phyloP scores from a whole-genome alignment of 2,113 vertebrate species.

The Sitta europaea region DNA sequence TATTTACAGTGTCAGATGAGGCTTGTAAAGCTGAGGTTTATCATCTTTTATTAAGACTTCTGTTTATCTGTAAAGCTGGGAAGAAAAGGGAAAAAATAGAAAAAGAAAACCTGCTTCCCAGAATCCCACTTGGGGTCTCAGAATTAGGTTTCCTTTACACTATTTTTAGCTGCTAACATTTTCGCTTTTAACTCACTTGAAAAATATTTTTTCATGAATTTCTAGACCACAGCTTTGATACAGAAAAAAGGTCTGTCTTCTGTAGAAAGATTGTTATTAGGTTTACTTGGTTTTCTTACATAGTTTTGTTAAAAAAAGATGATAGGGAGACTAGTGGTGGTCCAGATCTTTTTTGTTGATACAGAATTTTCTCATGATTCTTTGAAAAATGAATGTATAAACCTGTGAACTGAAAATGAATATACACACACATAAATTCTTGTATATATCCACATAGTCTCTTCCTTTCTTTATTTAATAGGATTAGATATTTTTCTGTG shows the following conservation, averaged over 20 bases:
- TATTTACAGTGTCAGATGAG: neutral
- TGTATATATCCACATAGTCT: neutral
- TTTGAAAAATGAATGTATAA: neutral
- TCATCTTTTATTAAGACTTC: neutral
- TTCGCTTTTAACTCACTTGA: neutral
- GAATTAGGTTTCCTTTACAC: neutral
- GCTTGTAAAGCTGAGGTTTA: neutral
- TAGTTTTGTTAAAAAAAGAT: neutral
- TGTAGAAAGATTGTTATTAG: neutral
- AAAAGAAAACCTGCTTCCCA: neutral
- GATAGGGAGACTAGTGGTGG: neutral
- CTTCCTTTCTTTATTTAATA: constrained; percentile 29
- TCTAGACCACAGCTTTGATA: neutral
- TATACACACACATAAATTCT: neutral
- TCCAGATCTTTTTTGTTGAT: neutral
- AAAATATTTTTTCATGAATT: neutral
- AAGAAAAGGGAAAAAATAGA: neutral
- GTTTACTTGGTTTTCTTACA: neutral
- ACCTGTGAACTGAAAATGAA: neutral
- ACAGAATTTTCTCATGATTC: neutral
- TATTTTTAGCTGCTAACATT: neutral
- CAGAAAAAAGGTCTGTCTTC: neutral
- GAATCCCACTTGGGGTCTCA: neutral
- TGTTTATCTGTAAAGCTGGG: neutral
- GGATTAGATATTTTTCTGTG: neutral